Percentiles rank a stretch among this genome's conserved stretches.
These are phyloP conservation scores for Emydoidea blandingii DNA, from an alignment of 2,797 vertebrate species.

Conservation along the genomic window DNA sequence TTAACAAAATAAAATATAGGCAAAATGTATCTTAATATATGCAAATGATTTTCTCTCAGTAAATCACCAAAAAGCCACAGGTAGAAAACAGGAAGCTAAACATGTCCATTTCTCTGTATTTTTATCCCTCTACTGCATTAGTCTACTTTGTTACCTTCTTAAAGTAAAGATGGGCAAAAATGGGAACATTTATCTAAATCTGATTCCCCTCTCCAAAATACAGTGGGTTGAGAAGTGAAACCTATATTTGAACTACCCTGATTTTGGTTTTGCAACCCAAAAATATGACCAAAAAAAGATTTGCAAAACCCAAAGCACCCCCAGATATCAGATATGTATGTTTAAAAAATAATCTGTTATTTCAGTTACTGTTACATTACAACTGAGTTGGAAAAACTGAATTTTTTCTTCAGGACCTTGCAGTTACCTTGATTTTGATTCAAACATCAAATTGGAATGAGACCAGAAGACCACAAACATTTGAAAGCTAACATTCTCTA, in stretches of 20 bases:
- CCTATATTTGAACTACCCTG: no score
- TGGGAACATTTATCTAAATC: no score
- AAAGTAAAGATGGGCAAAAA: no score
- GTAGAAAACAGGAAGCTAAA: neutral
- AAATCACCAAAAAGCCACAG: neutral
- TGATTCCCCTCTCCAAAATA: no score
- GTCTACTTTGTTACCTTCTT: no score
- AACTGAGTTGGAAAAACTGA: neutral
- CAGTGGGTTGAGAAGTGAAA: no score
- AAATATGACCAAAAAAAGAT: no score
- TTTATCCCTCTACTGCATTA: neutral
- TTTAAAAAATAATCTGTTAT: neutral
- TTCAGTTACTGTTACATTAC: no score
- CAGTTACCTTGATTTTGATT: neutral
- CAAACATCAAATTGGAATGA: neutral
- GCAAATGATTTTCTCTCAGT: neutral
- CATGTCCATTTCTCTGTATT: neutral
- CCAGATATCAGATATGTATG: neutral
- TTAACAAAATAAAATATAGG: neutral
- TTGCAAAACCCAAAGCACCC: no score
- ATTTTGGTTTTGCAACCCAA: no score
- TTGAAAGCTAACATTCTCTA: neutral
- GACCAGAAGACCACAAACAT: neutral
- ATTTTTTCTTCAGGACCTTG: neutral
- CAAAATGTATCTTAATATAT: neutral